Evolutionary conservation across 2,113 vertebrate genomes (phyloP).

Genomic region (Taurulus bubalis): DNA sequence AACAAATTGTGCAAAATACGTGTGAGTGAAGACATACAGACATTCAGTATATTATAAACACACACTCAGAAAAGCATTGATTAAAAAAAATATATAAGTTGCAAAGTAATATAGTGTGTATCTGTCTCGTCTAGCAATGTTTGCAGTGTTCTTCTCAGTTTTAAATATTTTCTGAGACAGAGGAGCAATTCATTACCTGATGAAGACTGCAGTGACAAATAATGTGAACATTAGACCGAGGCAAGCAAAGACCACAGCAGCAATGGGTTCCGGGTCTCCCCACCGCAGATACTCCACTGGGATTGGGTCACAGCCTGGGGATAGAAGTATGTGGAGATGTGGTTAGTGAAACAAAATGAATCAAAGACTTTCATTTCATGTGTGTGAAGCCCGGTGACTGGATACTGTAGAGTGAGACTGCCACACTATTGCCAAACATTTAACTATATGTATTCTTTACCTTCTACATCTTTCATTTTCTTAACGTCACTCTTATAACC

Average conservation of each 20-base stretch:
- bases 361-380: not conserved
- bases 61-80: not conserved
- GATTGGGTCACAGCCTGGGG: conserved; percentile 92
- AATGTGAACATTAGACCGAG: conserved; percentile 93
- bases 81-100: not conserved
- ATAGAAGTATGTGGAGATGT: not conserved
- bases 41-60: not conserved
- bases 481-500: not conserved
- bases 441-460: not conserved
- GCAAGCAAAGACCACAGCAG: conserved; percentile 96
- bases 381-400: not conserved
- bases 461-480: not conserved
- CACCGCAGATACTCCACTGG: conserved; percentile 95
- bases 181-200: conserved; percentile 82
- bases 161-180: not conserved
- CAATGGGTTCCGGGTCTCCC: conserved; percentile 97
- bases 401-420: not conserved
- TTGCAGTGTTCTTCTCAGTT: not conserved
- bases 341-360: not conserved
- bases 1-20: not conserved
- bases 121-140: not conserved
- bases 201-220: conserved; percentile 94
- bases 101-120: not conserved
- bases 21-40: not conserved
- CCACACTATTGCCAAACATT: not conserved